Base-by-base conservation (phyloP, 2,113 vertebrate genomes). In the Cyprinodon tularosa region DNA sequence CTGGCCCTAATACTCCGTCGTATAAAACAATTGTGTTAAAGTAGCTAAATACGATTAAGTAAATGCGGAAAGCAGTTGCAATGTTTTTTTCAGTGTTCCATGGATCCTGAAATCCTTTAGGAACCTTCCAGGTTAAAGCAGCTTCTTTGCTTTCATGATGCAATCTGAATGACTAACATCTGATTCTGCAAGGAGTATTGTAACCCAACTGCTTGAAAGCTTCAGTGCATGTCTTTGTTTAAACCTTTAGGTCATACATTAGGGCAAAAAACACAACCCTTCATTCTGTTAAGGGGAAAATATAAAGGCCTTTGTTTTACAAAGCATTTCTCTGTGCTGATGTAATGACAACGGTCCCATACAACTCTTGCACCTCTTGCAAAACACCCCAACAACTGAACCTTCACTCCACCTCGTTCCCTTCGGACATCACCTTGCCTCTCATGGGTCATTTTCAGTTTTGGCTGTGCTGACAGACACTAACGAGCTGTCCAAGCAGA, bases 111-210 rank as follows among this genome's bases (percentile, higher is more conserved):
- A 13, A 22, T 29, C 15, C 12, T 47, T 66, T 29, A 47, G 78
- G 12, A 66, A 75, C 63, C 50, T 72, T 68, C 37, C 66, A 69
- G 62, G 64, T 74, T 78, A 53, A 81, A 83, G 70, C 14, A 80
- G 74, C 40, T 88, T 83, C 88, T 71, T 86, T 68, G 83, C 76
- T 84, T 83, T 12, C 37, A 70, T 73, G 45, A 85, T 81, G 76
- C 47, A 78, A 81, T 83, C 64, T 78, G 67, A 72, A 69, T 48
- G 37, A 60, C 62, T 82, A 60, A 10, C 3, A 53, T 81, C 71
- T 50, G 48, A 50, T 50, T 17, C 50, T n/a, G 74, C 76, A 62
- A 59, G 62, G 40, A 72, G 37, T 1, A 62, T 38, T 13, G 59
- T 74, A 37, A 69, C 67, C 12, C 37, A 68, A 61, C 39, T 68